Evolutionary conservation across 2,797 vertebrate species (phyloP).

Genomic region (Oryzias sinensis): DNA sequence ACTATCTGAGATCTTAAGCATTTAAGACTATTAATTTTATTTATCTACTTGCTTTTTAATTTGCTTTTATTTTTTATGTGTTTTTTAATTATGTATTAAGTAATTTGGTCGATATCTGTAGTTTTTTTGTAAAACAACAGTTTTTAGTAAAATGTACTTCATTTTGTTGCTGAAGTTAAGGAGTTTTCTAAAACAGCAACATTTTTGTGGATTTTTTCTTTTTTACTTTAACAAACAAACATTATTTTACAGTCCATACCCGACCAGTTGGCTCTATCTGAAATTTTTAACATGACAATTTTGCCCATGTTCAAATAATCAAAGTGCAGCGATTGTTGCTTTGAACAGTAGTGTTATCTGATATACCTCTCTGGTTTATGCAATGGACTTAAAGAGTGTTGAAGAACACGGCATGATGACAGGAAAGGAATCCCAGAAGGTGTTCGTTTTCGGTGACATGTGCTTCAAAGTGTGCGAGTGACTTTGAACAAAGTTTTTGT

Average conservation of each 20-base stretch:
- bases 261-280: neutral
- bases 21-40: too few species aligned
- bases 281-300: neutral
- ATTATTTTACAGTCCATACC: neutral
- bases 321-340: slow-evolving; percentile 17
- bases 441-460: neutral
- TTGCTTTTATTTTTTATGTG: too few species aligned
- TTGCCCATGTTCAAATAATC: slow-evolving; percentile 2
- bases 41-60: too few species aligned
- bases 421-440: slow-evolving; percentile 12
- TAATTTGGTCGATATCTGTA: too few species aligned
- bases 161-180: too few species aligned
- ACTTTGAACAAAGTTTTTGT: slow-evolving; percentile 23
- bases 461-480: slow-evolving; percentile 2
- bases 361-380: slow-evolving; percentile 14
- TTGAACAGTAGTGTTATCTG: slow-evolving; percentile 16
- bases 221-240: too few species aligned
- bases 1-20: too few species aligned
- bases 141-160: too few species aligned
- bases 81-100: too few species aligned
- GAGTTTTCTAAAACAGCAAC: too few species aligned
- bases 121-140: too few species aligned
- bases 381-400: slow-evolving; percentile 14
- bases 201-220: too few species aligned
- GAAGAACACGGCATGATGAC: slow-evolving; percentile 17